phyloP scores from a whole-genome alignment of 1,140 invertebrate species.

The Pectinophora gossypiella region DNA sequence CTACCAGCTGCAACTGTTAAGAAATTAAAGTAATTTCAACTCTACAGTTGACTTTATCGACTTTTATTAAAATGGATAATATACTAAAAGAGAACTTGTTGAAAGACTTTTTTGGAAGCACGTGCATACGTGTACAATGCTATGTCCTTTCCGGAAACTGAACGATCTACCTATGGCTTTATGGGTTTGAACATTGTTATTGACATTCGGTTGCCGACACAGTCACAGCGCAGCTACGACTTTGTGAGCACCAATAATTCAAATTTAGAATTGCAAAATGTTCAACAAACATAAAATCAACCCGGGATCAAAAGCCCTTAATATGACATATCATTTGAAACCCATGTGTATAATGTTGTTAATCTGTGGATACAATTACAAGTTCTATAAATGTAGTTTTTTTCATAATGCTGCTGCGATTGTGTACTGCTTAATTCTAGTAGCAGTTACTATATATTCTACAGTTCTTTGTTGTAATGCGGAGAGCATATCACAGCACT shows the following conservation, averaged over 20 bases:
- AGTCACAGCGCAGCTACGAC: neutral
- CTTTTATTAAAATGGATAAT: too few relatives aligned
- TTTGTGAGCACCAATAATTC: too few relatives aligned
- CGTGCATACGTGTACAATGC: too few relatives aligned
- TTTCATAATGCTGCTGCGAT: constrained; percentile 20
- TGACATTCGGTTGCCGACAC: neutral
- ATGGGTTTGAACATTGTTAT: neutral
- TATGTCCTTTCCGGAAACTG: too few relatives aligned
- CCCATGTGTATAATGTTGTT: constrained; percentile 33
- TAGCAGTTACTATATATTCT: constrained; percentile 23
- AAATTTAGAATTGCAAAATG: too few relatives aligned
- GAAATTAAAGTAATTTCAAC: too few relatives aligned
- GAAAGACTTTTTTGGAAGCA: too few relatives aligned
- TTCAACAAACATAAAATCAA: neutral
- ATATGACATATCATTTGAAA: neutral
- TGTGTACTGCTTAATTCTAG: constrained; percentile 34
- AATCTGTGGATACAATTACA: constrained; percentile 49
- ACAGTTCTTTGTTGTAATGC: constrained; percentile 35
- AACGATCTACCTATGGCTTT: too few relatives aligned
- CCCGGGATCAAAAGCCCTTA: neutral
- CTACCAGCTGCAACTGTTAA: too few relatives aligned
- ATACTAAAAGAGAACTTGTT: too few relatives aligned
- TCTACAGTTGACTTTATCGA: too few relatives aligned
- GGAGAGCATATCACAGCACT: constrained; percentile 29
- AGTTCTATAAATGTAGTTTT: constrained; percentile 30